Base-by-base conservation (phyloP, 2,888 invertebrate species). In the Mycalesis mineus region DNA sequence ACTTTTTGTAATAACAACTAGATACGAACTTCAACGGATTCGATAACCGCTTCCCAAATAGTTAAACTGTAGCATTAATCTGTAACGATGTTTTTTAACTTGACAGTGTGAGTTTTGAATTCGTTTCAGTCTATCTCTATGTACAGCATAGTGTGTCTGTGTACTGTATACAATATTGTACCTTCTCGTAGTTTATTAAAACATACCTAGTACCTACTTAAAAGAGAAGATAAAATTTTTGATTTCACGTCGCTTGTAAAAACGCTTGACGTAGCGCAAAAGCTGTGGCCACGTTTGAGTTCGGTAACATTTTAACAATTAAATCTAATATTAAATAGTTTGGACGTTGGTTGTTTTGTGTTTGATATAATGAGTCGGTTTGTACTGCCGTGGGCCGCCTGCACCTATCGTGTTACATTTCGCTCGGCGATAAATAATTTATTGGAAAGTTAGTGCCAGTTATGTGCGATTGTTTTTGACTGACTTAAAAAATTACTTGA, bases 271-370 rank as follows among this genome's bases (percentile, higher is more conserved):
- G 13, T 5, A 14, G 1, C n/a, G 13, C 13, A 3, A 11, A 47
- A 47, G 47, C 33, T 14, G 11, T 47, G 47, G 47, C 47, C 33
- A 15, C 31, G 33, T 14, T 47, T 33, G 15, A 14, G 15, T 47
- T 47, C 47, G 47, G 29, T 47, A 33, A 47, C 44, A 45, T 22
- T 51, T 41, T 7, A 40, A 39, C 50, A 40, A 51, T 51, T 51
- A 41, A 51, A 51, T 51, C 28, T 51, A 51, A 51, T 51, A 51
- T 51, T 39, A 51, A 51, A 40, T 40, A 40, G 40, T 31, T 40
- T 40, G 50, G 28, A 28, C 13, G 13, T 39, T 9, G 14, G 6
- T 47, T 15, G 47, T 50, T 29, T 50, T 40, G 39, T 6, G 29
- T 40, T 11, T 13, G 50, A 40, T 14, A 29, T 41, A 51, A 51